phyloP scores from a whole-genome alignment of 2,113 vertebrate genomes.

The Mionectes macconnelli region DNA sequence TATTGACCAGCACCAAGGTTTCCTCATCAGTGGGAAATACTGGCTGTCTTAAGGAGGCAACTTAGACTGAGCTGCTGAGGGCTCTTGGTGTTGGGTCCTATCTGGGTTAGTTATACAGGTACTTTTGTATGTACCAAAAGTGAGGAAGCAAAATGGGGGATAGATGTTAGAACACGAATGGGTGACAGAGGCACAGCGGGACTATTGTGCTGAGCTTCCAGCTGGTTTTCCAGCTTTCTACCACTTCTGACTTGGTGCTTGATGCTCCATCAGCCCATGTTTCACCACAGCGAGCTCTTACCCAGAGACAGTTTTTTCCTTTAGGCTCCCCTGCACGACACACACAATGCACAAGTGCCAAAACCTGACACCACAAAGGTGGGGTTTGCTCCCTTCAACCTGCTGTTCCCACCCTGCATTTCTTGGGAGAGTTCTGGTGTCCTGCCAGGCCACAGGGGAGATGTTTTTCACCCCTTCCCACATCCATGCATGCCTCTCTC shows the following conservation, averaged over 20 bases:
- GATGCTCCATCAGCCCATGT: neutral
- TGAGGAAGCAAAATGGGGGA: neutral
- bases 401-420: neutral
- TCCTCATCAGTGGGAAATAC: neutral
- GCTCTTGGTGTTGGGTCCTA: neutral
- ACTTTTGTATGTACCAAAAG: neutral
- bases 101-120: neutral
- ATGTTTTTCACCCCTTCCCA: neutral
- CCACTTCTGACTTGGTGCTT: fast-evolving
- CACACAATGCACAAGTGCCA: fast-evolving
- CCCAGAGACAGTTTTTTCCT: neutral
- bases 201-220: neutral
- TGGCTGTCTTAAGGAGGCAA: neutral
- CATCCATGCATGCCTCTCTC: neutral
- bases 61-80: neutral
- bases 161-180: neutral
- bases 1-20: neutral
- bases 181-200: neutral
- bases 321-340: neutral
- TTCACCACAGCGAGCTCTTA: neutral
- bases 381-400: neutral
- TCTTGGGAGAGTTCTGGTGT: neutral
- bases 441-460: fast-evolving
- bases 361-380: neutral
- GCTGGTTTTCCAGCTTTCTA: neutral